phyloP scores from a whole-genome alignment of 2,113 vertebrate genomes.

The Chlorodrepanis virens region DNA sequence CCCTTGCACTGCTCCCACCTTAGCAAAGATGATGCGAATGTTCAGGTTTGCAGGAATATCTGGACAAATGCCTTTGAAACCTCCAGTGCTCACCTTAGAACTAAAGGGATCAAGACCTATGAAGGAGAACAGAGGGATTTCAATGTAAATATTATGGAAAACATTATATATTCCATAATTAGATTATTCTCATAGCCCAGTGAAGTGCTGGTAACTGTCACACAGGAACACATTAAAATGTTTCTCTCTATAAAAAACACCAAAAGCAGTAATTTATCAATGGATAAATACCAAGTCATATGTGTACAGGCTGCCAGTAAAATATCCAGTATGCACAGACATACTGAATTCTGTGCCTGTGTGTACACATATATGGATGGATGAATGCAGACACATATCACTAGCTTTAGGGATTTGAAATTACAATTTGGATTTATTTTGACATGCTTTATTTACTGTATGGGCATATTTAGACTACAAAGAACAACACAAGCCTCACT shows the following conservation, averaged over 20 bases:
- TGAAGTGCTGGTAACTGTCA: neutral
- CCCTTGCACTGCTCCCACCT: slow-evolving; percentile 73
- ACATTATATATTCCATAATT: neutral
- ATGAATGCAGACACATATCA: neutral
- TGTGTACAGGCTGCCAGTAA: neutral
- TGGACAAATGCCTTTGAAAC: slow-evolving; percentile 65
- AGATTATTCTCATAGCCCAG: neutral
- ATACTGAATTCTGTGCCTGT: fast-evolving
- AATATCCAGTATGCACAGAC: neutral
- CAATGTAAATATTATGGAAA: neutral
- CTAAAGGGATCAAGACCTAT: slow-evolving; percentile 7
- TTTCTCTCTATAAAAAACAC: neutral
- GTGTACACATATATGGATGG: too few relatives aligned
- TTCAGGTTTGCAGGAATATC: slow-evolving; percentile 81
- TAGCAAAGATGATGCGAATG: slow-evolving; percentile 75
- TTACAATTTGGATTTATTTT: neutral
- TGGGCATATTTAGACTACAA: neutral
- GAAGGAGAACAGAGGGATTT: neutral
- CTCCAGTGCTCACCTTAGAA: neutral
- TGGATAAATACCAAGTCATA: neutral
- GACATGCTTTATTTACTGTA: neutral
- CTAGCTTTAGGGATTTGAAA: neutral
- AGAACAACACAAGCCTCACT: slow-evolving; percentile 61
- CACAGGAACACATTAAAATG: neutral
- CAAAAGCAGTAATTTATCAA: neutral